These are phyloP conservation scores for Phataginus tetradactyla DNA, from an alignment of 2,797 vertebrate species.

Conservation along the genomic window DNA sequence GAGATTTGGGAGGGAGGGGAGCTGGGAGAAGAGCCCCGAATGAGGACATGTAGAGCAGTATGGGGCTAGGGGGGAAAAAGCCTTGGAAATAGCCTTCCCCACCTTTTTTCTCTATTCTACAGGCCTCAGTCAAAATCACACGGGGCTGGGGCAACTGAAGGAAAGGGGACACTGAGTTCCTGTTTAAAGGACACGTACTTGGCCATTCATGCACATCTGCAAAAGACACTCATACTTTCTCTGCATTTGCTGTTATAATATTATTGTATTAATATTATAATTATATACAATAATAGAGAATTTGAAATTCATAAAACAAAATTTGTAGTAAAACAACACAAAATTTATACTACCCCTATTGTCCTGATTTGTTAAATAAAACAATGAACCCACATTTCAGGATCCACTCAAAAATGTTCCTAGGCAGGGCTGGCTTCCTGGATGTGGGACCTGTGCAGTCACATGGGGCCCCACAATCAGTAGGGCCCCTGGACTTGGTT, in stretches of 20 bases:
- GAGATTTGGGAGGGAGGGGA: slow-evolving; percentile 64
- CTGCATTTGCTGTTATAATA: slow-evolving; percentile 4
- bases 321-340: background rate
- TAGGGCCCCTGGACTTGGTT: background rate
- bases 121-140: slow-evolving; percentile 49
- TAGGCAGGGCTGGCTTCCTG: background rate
- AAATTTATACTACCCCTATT: background rate
- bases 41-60: slow-evolving; percentile 3
- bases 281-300: slow-evolving; percentile 38
- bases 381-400: background rate
- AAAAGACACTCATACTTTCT: background rate
- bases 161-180: slow-evolving; percentile 27
- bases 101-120: background rate
- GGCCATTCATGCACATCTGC: slow-evolving; percentile 13
- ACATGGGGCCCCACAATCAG: background rate
- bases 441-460: no score
- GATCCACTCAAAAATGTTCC: slow-evolving; percentile 7
- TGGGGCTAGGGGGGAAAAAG: background rate
- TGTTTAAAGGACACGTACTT: background rate
- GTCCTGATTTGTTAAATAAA: slow-evolving; percentile 48
- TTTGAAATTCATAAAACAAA: slow-evolving; percentile 41
- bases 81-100: slow-evolving; percentile 8
- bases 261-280: slow-evolving; percentile 19
- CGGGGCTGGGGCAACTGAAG: background rate
- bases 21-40: slow-evolving; percentile 69